phyloP scores from a whole-genome alignment of 2,888 invertebrate genomes.

The Rhodophaea formosa region DNA sequence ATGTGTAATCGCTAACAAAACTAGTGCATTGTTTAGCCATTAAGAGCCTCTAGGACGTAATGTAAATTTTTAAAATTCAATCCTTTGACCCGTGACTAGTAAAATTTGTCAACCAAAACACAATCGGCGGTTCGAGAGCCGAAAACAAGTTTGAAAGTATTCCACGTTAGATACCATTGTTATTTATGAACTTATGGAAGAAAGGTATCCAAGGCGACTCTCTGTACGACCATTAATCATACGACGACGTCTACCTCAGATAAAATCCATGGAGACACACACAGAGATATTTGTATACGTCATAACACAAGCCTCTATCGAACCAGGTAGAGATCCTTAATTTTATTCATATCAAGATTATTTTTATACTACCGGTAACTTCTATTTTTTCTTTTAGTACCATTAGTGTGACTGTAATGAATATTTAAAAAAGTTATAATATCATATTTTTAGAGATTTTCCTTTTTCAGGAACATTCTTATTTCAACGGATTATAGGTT shows the following conservation, averaged over 20 bases:
- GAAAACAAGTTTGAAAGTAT: conserved; percentile 53
- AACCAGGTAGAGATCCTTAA: conserved; percentile 42
- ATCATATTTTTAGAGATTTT: too few relatives aligned
- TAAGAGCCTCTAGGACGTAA: too few relatives aligned
- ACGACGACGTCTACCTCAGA: conserved; percentile 57
- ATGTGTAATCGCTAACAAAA: too few relatives aligned
- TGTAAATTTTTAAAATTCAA: conserved; percentile 31
- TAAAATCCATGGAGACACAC: conserved; percentile 56
- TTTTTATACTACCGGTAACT: conserved; percentile 39
- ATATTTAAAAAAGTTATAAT: not conserved
- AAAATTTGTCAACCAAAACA: conserved; percentile 31
- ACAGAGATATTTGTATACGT: conserved; percentile 35
- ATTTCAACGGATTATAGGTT: not conserved
- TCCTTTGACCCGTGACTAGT: conserved; percentile 31
- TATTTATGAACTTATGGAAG: conserved; percentile 54
- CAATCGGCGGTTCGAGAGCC: conserved; percentile 27
- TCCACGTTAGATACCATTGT: conserved; percentile 57
- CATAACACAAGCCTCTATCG: conserved; percentile 39
- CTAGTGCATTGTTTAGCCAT: too few relatives aligned
- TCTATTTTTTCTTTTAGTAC: too few relatives aligned
- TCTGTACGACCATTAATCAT: conserved; percentile 72
- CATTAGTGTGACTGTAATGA: not conserved
- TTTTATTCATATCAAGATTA: conserved; percentile 39
- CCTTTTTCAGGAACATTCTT: not conserved
- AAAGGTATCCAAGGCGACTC: conserved; percentile 61